These are phyloP conservation scores for Odocoileus hemionus DNA, from an alignment of 2,113 vertebrate genomes.

Conservation along the genomic window DNA sequence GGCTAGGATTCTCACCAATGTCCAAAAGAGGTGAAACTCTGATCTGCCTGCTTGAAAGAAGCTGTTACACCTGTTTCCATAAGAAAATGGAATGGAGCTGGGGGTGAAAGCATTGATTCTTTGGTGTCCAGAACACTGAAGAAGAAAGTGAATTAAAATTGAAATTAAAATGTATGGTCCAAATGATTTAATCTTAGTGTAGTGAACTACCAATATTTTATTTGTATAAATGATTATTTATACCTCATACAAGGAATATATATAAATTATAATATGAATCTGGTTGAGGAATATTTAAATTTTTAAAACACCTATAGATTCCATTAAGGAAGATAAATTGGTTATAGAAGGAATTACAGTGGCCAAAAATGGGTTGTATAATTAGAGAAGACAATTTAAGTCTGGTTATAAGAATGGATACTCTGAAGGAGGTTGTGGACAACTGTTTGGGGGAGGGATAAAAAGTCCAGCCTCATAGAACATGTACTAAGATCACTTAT, in stretches of 20 bases:
- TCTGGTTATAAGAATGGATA: not conserved
- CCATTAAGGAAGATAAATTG: not conserved
- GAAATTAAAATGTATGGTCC: not conserved
- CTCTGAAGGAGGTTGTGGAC: not conserved
- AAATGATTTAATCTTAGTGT: not conserved
- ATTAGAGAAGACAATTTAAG: not conserved
- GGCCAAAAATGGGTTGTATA: not conserved
- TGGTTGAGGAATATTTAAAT: not conserved
- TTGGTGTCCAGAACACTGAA: not conserved
- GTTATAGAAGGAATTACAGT: not conserved
- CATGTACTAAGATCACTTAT: not conserved
- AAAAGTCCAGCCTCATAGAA: not conserved
- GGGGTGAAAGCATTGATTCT: fast-evolving
- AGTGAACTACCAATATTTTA: not conserved
- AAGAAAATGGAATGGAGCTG: not conserved
- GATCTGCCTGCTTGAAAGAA: not conserved
- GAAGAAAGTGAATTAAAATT: not conserved
- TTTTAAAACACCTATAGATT: not conserved
- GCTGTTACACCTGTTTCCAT: not conserved
- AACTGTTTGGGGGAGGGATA: fast-evolving
- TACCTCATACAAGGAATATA: not conserved
- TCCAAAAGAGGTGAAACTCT: not conserved
- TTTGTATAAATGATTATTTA: not conserved
- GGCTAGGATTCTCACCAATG: not conserved
- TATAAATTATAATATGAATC: not conserved